Evolutionary conservation across 2,113 vertebrate genomes (phyloP).

Genomic region (Hoplias malabaricus): DNA sequence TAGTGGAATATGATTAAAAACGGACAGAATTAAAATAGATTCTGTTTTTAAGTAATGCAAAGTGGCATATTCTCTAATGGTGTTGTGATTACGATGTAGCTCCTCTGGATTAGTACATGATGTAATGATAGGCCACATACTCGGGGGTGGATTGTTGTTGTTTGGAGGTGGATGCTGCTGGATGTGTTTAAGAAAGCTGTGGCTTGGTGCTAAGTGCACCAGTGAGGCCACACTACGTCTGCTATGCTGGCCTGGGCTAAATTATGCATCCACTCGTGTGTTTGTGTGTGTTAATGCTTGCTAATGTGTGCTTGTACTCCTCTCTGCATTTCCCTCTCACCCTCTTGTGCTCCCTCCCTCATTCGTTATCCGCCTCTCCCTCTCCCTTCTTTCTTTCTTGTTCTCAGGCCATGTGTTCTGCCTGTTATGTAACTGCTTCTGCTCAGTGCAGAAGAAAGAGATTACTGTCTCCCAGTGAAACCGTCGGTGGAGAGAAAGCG

Average conservation of each 20-base stretch:
- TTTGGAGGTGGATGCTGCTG: neutral
- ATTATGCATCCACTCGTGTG: slow-evolving; percentile 46
- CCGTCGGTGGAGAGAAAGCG: slow-evolving; percentile 5
- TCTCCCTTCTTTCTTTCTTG: slow-evolving; percentile 12
- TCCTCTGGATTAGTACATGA: neutral
- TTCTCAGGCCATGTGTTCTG: slow-evolving; percentile 36
- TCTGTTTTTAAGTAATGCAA: neutral
- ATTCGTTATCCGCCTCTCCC: neutral
- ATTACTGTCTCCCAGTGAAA: slow-evolving; percentile 34
- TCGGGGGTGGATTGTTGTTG: neutral
- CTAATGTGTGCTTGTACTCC: slow-evolving; percentile 16
- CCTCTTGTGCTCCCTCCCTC: neutral
- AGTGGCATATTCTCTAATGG: neutral
- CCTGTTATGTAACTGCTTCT: slow-evolving; percentile 44
- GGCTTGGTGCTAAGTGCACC: slow-evolving; percentile 36
- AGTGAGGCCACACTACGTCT: slow-evolving; percentile 12
- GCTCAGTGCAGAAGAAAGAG: slow-evolving; percentile 39
- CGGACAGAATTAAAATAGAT: neutral
- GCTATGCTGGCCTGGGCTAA: slow-evolving; percentile 26
- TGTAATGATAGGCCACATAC: neutral
- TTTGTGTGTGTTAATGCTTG: slow-evolving; percentile 22
- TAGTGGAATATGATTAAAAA: neutral
- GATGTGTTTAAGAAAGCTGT: slow-evolving; percentile 24
- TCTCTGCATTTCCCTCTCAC: slow-evolving; percentile 16
- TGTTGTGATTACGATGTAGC: neutral